Conservation (phyloP, 1,140 invertebrate species). For the Marisa cornuarietis region DNA sequence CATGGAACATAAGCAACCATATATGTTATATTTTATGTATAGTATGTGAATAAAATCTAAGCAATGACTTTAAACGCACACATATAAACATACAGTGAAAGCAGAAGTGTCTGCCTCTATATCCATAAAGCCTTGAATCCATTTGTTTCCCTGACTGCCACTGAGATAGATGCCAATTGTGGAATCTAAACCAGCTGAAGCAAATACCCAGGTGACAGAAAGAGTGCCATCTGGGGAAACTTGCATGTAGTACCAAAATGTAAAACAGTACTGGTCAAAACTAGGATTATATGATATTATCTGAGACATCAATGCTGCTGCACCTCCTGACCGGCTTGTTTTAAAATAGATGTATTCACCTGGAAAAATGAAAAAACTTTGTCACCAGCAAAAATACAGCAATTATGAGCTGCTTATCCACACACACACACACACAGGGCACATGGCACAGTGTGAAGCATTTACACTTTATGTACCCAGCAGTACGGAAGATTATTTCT, state of each 20-base stretch:
- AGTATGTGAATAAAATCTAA: too few relatives aligned
- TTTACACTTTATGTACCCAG: background rate
- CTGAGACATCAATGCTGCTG: slow-evolving; percentile 45
- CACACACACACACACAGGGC: background rate
- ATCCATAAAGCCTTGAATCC: slow-evolving; percentile 30
- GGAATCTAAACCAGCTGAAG: background rate
- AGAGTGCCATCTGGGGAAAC: slow-evolving; percentile 64
- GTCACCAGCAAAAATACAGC: too few relatives aligned
- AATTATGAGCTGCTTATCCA: background rate
- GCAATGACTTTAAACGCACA: too few relatives aligned
- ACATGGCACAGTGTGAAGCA: background rate
- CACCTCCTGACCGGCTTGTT: slow-evolving; percentile 37
- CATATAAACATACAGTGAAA: too few relatives aligned
- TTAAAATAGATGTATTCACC: slow-evolving; percentile 58
- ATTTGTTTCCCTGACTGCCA: slow-evolving; percentile 41
- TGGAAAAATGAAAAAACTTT: slow-evolving; percentile 8
- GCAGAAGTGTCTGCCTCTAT: background rate
- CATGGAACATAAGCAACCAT: too few relatives aligned
- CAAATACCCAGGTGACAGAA: slow-evolving; percentile 10
- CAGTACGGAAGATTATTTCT: background rate
- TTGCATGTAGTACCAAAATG: slow-evolving; percentile 81
- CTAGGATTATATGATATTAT: slow-evolving; percentile 29
- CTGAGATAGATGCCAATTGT: background rate
- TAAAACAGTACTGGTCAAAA: slow-evolving; percentile 38
- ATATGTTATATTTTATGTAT: too few relatives aligned